Evolutionary conservation across 30 jellyfish, hydroid and myxozoan genomes (phyloP), one percentile per base, ranked within the genome.

Genomic region (Catostylus mosaicus): DNA sequence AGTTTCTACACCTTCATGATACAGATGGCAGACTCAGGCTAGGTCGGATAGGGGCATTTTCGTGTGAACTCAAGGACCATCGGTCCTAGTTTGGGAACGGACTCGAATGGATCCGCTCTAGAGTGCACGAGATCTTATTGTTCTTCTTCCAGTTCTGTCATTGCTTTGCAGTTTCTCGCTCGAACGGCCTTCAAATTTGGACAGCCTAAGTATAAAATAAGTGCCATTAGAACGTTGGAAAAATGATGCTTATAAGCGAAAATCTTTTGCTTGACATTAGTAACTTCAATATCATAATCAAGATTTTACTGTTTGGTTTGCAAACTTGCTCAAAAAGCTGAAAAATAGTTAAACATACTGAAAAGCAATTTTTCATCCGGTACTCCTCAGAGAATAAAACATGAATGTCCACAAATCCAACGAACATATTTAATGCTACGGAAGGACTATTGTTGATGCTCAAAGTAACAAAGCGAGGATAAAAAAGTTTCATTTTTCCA

Each of bases 111-210:
- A 43, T 43, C 8, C 8, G 16, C 8, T 43, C 8, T 6, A 9
- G 54, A 43, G 8, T 9, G 14, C 8, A 16, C 16, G 16, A 43
- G 16, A 43, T 6, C 67, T 27, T 59, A 75, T 5, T 54, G 22
- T 11, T 51, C 61, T 61, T 61, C 72, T 3, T 22, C 71, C 33
- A 81, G 69, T 54, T 81, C 91, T 43, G 77, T 14, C 48, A 40
- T 29, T 23, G 67, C 23, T 48, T 80, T 66, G 77, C 91, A 81
- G 46, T 81, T 81, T 23, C 73, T 68, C 35, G 91, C 91, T 33
- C 91, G 80, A 20, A 67, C 30, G 52, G 73, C 84, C 40, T 56
- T 66, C 91, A 81, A 61, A 29, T 69, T 81, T 51, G 91, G 91
- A 51, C 91, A 81, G 31, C 91, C 91, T 81, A 62, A 46, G 24